A percentile compares a stretch with the other conserved stretches of the same genome.
Evolutionary conservation across 2,797 vertebrate species (phyloP).

Genomic region (Nothura maculosa): DNA sequence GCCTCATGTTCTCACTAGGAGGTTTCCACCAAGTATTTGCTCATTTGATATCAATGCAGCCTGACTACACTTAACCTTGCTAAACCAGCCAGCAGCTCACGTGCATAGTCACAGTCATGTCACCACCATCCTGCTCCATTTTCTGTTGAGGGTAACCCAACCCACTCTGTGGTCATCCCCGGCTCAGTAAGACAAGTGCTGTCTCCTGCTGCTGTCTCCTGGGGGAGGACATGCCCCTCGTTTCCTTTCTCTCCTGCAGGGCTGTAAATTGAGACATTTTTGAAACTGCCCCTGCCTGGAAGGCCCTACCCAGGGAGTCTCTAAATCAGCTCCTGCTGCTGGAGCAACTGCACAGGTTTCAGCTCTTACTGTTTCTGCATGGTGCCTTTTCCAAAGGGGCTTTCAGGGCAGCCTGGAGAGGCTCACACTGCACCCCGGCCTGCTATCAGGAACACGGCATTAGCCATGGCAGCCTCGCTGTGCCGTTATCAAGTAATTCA

Average conservation of each 20-base stretch:
- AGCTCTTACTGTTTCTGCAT: not conserved
- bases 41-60: not conserved
- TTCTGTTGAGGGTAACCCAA: not conserved
- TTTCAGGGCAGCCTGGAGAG: not conserved
- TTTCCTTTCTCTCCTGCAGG: not conserved
- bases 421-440: not conserved
- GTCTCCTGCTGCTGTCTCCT: rapidly evolving
- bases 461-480: not conserved
- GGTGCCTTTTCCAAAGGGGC: not conserved
- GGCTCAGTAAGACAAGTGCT: not conserved
- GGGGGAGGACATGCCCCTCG: rapidly evolving
- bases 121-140: not conserved
- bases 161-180: not conserved
- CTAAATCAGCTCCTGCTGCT: not conserved
- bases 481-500: not conserved
- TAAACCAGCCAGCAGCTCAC: not conserved
- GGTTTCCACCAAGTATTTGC: not conserved
- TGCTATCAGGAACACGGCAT: not conserved
- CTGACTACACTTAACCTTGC: not conserved
- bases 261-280: not conserved
- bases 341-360: not conserved
- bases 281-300: not conserved
- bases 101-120: too few species aligned
- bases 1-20: too few species aligned
- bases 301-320: not conserved